Conservation (phyloP, 1,140 invertebrate genomes). For the Psix sp. region DNA sequence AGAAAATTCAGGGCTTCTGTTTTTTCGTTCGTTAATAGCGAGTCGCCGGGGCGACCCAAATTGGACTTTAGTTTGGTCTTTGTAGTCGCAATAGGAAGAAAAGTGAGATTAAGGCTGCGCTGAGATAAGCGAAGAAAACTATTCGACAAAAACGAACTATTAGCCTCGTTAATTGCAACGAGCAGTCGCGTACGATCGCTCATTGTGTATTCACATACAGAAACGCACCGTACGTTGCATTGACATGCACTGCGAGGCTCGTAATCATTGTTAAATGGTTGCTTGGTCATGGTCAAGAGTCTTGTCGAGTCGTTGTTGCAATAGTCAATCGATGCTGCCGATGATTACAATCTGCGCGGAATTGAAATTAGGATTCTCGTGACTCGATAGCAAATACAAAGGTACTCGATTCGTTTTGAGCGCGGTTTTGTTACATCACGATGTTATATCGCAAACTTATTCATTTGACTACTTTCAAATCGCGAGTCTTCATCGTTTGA, state of each 20-base stretch:
- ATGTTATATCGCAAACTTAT: background rate
- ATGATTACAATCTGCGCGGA: conserved; percentile 51
- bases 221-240: conserved; percentile 27
- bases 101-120: conserved; percentile 22
- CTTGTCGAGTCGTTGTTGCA: conserved; percentile 40
- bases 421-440: conserved; percentile 23
- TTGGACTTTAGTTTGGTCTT: conserved; percentile 35
- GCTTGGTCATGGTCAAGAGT: conserved; percentile 63
- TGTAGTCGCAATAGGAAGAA: conserved; percentile 44
- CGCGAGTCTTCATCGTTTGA: too few relatives aligned
- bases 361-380: conserved; percentile 51
- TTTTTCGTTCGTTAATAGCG: too few relatives aligned
- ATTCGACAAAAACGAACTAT: conserved; percentile 25
- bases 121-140: conserved; percentile 40
- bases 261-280: conserved; percentile 58
- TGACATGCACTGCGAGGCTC: conserved; percentile 50
- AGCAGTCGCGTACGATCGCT: conserved; percentile 6
- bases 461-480: too few relatives aligned
- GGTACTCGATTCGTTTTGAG: conserved; percentile 13
- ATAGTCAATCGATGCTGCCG: conserved; percentile 52
- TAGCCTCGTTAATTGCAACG: conserved; percentile 26
- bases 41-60: conserved; percentile 22
- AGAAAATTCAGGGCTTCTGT: too few relatives aligned
- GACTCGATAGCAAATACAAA: conserved; percentile 30
- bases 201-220: conserved; percentile 21